Conservation (phyloP, 1,140 invertebrate species). For the Aporrectodea caliginosa region DNA sequence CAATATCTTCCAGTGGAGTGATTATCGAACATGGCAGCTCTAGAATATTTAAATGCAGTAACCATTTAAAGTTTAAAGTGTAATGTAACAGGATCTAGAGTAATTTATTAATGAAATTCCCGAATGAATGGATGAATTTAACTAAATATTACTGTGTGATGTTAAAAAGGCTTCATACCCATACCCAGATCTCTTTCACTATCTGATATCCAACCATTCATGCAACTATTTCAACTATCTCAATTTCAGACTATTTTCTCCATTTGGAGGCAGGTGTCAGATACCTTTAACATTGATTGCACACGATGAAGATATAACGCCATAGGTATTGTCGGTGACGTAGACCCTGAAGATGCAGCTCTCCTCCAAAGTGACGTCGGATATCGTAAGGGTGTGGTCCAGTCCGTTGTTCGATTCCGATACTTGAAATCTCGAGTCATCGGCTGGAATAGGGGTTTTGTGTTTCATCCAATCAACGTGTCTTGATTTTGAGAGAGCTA, state of each 20-base stretch:
- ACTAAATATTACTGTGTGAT: too few relatives aligned
- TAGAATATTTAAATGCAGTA: constrained; percentile 19
- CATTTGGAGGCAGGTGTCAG: too few relatives aligned
- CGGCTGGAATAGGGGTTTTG: background rate
- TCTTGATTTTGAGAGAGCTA: constrained; percentile 45
- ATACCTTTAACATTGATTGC: background rate
- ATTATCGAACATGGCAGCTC: constrained; percentile 48
- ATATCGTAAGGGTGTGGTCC: background rate
- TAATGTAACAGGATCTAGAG: too few relatives aligned
- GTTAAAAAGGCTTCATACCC: too few relatives aligned
- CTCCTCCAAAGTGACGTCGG: background rate
- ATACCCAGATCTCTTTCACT: too few relatives aligned
- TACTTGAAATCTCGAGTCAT: background rate
- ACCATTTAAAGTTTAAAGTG: too few relatives aligned
- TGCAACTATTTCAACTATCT: too few relatives aligned
- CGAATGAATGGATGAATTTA: too few relatives aligned
- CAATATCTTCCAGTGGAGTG: constrained; percentile 43
- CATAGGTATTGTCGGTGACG: background rate
- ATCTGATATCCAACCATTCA: too few relatives aligned
- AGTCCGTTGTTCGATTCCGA: background rate
- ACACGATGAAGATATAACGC: background rate
- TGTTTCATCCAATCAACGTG: constrained; percentile 32
- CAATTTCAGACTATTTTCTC: too few relatives aligned
- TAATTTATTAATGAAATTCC: too few relatives aligned
- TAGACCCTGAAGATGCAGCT: background rate